Evolutionary conservation across 1,140 invertebrate species (phyloP), one percentile per base, ranked within the genome.

Genomic region (Rhopalosiphum maidis): DNA sequence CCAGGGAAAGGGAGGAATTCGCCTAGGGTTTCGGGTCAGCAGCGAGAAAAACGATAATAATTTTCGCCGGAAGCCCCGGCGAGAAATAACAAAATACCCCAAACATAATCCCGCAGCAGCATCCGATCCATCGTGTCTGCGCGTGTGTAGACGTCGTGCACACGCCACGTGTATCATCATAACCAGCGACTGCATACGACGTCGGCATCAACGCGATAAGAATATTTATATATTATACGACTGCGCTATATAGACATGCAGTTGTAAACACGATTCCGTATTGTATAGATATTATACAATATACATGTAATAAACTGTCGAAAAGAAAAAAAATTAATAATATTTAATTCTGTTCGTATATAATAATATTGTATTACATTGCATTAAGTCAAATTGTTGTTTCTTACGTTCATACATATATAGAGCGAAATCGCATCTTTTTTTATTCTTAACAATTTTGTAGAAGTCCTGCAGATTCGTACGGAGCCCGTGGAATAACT

Each of bases 1-100:
- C 15, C 48, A 18, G 1, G 60, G 60, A 0, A 0, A 35, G 30
- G 60, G 5, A 18, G 15, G n/a, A 60, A 30, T 48, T 46, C 85
- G 85, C 85, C 15, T 15, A 86, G 85, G 85, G 41, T 46, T 86
- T 43, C 23, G 43, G 85, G 85, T 86, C 85, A 86, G 18, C 85
- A 86, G 18, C 85, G 43, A 86, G 43, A 86, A 86, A 46, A 86
- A 46, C 85, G 85, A 86, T 86, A 48, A 86, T 86, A 77, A 77
- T 77, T 77, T n/a, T 86, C 15, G 25, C 43, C 85, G 15, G 43
- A 46, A 43, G 85, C 37, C 4, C 22, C 41, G 30, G 37, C 43
- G 30, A 43, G 41, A 86, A 86, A 86, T 25, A 86, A 46, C 85
- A 23, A 86, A 46, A 68, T 68, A n/a, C 30, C 18, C 43, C 30